Conservation (phyloP, 2,113 vertebrate species). For the Psittacara wagleri region DNA sequence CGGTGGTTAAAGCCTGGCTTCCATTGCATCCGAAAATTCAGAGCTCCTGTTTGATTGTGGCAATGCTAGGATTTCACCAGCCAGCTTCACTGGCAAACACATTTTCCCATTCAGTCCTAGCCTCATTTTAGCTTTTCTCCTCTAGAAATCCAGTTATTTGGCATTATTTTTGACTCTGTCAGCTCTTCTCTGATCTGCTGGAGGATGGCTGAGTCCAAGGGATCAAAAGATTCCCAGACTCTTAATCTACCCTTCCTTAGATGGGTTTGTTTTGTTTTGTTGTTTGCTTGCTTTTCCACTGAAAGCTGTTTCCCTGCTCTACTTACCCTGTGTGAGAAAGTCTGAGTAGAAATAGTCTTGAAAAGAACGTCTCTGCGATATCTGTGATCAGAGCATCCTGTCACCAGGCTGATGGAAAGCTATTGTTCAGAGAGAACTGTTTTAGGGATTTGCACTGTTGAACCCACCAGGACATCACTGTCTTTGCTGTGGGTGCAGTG, state of each 20-base stretch:
- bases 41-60: not conserved
- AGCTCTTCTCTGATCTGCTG: constrained; percentile 23
- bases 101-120: not conserved
- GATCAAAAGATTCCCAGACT: constrained; percentile 51
- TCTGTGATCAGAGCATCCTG: not conserved
- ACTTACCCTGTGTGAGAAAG: constrained; percentile 44
- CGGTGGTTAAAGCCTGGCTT: not conserved
- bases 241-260: constrained; percentile 31
- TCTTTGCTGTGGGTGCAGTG: not conserved
- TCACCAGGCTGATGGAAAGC: not conserved
- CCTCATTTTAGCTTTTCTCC: not conserved
- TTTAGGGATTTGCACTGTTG: not conserved
- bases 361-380: not conserved
- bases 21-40: not conserved
- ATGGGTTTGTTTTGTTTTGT: constrained; percentile 34
- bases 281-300: constrained; percentile 41
- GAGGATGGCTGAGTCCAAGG: not conserved
- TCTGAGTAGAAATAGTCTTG: constrained; percentile 7
- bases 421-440: not conserved
- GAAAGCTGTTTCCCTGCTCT: constrained; percentile 46
- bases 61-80: not conserved
- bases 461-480: accelerated
- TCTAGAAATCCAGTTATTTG: constrained; percentile 24
- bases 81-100: not conserved
- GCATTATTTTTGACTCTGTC: constrained; percentile 25